Percentiles rank a stretch among this genome's conserved stretches.
Conservation (phyloP, 2,113 vertebrate species). For the Corythoichthys intestinalis region DNA sequence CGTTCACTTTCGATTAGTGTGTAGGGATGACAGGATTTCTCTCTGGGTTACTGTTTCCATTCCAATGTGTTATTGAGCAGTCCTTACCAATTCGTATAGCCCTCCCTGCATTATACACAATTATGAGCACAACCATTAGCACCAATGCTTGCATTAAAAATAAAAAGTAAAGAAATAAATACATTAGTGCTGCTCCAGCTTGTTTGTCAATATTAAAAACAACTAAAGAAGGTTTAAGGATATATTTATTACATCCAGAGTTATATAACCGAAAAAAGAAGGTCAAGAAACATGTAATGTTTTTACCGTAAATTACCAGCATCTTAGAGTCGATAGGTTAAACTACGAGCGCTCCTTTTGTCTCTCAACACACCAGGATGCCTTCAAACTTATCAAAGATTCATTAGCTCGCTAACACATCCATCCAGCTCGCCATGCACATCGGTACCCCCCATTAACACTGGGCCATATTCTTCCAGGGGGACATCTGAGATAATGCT, state of each 20-base stretch:
- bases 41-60: not conserved
- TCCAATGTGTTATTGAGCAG: not conserved
- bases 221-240: no score
- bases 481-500: slow-evolving; percentile 54
- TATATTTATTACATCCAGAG: no score
- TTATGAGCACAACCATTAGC: not conserved
- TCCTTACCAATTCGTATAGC: not conserved
- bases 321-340: slow-evolving; percentile 38
- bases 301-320: slow-evolving; percentile 31
- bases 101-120: not conserved
- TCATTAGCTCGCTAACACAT: slow-evolving; percentile 65
- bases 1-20: not conserved
- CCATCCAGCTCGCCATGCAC: slow-evolving; percentile 52
- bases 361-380: slow-evolving; percentile 47
- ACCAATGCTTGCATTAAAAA: not conserved
- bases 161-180: no score
- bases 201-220: no score
- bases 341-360: slow-evolving; percentile 45
- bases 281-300: slow-evolving; percentile 10
- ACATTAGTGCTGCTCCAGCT: not conserved
- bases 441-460: slow-evolving; percentile 53
- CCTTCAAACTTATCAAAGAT: slow-evolving; percentile 66
- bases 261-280: no score
- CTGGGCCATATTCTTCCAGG: slow-evolving; percentile 38
- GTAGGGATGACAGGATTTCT: not conserved